Percentiles rank a stretch among this genome's conserved stretches.
Conservation (phyloP, 2,113 vertebrate genomes). For the Origma solitaria region DNA sequence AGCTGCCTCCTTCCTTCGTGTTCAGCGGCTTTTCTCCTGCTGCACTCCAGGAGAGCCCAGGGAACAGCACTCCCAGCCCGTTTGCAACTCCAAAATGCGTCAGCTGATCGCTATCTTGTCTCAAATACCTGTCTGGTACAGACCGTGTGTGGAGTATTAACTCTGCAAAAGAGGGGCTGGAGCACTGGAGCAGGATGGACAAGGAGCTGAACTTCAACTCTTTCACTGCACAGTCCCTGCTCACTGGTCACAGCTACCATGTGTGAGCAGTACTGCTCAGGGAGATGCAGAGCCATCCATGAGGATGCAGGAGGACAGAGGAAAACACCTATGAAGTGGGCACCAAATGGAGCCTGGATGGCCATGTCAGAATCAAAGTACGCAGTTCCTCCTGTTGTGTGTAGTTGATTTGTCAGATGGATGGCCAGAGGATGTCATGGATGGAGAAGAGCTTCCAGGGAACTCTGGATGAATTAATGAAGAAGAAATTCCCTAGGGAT, state of each 20-base stretch:
- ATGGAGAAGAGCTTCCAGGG: not conserved
- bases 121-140: conserved; percentile 25
- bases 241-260: not conserved
- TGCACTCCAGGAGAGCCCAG: not conserved
- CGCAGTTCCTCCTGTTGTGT: not conserved
- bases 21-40: not conserved
- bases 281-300: not conserved
- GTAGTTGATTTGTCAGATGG: not conserved
- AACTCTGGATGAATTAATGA: not conserved
- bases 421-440: not conserved
- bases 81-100: not conserved
- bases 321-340: not conserved
- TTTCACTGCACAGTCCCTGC: not conserved
- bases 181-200: not conserved
- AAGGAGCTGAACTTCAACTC: not conserved
- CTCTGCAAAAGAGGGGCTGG: not conserved
- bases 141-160: not conserved
- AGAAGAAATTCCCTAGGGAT: not conserved
- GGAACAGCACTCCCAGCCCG: not conserved
- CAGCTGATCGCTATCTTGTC: conserved; percentile 22
- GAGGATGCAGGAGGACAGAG: not conserved
- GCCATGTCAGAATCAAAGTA: not conserved
- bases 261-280: not conserved
- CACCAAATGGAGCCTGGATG: not conserved
- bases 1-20: not conserved